phyloP scores from a whole-genome alignment of 2,888 invertebrate species.

The Cetonia aurata region DNA sequence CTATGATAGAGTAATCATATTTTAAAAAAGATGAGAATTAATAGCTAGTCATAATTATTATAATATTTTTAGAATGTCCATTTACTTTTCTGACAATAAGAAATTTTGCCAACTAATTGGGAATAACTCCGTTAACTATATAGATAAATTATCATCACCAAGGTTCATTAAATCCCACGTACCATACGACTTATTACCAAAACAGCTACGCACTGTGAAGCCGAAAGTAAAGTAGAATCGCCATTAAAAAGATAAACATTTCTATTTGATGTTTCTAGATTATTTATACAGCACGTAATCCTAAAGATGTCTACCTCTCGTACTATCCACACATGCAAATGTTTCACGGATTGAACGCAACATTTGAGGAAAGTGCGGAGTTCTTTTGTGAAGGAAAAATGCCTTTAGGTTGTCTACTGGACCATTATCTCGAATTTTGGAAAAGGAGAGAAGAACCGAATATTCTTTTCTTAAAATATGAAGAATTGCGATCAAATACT shows the following conservation, averaged over 20 bases:
- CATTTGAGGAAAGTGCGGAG: constrained; percentile 82
- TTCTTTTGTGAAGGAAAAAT: constrained; percentile 77
- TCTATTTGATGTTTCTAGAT: constrained; percentile 69
- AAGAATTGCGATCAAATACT: constrained; percentile 84
- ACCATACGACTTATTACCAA: constrained; percentile 79
- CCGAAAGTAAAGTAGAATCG: constrained; percentile 73
- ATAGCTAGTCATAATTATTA: constrained; percentile 38
- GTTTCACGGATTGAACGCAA: constrained; percentile 72
- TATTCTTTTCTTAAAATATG: constrained; percentile 83
- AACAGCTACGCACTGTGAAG: constrained; percentile 73
- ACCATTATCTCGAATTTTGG: constrained; percentile 77
- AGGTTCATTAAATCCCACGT: constrained; percentile 83
- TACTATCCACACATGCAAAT: constrained; percentile 86
- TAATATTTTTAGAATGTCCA: constrained; percentile 53
- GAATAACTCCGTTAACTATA: constrained; percentile 80
- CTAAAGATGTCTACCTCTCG: constrained; percentile 91
- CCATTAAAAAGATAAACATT: neutral
- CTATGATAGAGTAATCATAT: constrained; percentile 75
- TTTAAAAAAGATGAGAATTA: neutral
- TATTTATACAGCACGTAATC: constrained; percentile 89
- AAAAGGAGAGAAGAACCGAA: constrained; percentile 77
- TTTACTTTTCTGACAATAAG: constrained; percentile 54
- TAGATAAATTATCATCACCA: constrained; percentile 75
- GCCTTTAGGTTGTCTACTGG: constrained; percentile 76
- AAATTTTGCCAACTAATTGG: constrained; percentile 67